phyloP scores from a whole-genome alignment of 2,113 vertebrate species.

The Eulemur macaco region DNA sequence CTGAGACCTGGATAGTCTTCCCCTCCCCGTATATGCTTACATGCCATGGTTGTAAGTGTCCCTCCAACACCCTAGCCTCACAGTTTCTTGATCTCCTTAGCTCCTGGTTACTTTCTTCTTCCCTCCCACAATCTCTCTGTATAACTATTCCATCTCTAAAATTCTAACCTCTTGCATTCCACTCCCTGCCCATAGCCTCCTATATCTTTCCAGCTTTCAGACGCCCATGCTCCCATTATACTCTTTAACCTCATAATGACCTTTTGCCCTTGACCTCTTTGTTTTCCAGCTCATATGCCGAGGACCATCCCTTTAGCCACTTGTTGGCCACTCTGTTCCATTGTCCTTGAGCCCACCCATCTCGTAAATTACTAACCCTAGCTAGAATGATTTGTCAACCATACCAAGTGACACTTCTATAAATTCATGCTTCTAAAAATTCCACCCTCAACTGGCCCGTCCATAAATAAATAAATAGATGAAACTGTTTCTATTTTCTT shows the following conservation, averaged over 20 bases:
- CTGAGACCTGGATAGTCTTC: not conserved
- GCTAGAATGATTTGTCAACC: slow-evolving; percentile 1
- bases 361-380: not conserved
- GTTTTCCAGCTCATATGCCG: not conserved
- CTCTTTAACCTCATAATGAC: not conserved
- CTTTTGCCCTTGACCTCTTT: slow-evolving; percentile 39
- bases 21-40: not conserved
- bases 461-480: slow-evolving; percentile 37
- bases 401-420: slow-evolving; percentile 20
- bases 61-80: not conserved
- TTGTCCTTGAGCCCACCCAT: not conserved
- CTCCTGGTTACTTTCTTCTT: not conserved
- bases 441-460: not conserved
- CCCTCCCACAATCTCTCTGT: not conserved
- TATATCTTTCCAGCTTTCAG: not conserved
- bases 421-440: slow-evolving; percentile 54
- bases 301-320: not conserved
- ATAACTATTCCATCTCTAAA: not conserved
- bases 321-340: not conserved
- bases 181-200: not conserved
- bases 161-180: not conserved
- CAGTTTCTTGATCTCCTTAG: not conserved
- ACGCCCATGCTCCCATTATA: not conserved
- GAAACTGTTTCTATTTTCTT: slow-evolving; percentile 18
- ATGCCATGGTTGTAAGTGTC: not conserved